Evolutionary conservation across 2,888 invertebrate genomes (phyloP).

Genomic region (Trimorus sp.): DNA sequence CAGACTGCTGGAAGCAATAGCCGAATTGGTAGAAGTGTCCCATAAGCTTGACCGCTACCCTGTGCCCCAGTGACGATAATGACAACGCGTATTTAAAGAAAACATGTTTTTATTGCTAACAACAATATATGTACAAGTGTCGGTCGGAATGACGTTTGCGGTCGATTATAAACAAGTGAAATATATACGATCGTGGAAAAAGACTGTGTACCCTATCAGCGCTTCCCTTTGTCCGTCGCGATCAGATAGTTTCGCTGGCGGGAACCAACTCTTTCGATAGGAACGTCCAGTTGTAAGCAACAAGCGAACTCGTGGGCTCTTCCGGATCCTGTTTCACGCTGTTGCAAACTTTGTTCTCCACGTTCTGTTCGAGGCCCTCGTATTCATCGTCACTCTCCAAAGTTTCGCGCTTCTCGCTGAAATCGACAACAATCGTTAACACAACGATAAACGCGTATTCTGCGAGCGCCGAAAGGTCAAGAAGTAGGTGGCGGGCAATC

Average conservation of each 20-base stretch:
- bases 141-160: too few relatives aligned
- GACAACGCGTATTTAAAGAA: neutral
- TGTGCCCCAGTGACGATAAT: conserved; percentile 14
- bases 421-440: conserved; percentile 27
- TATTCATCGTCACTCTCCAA: conserved; percentile 45
- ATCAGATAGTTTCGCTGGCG: conserved; percentile 64
- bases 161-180: too few relatives aligned
- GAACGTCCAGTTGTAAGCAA: conserved; percentile 75
- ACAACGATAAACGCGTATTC: conserved; percentile 10
- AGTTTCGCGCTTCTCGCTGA: conserved; percentile 32
- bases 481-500: neutral
- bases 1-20: conserved; percentile 71
- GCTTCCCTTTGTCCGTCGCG: too few relatives aligned
- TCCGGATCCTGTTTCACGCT: conserved; percentile 51
- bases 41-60: conserved; percentile 59
- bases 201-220: too few relatives aligned
- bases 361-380: conserved; percentile 14
- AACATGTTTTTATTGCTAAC: too few relatives aligned
- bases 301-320: conserved; percentile 68
- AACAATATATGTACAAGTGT: too few relatives aligned
- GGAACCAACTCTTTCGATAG: conserved; percentile 73
- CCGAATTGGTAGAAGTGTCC: conserved; percentile 67
- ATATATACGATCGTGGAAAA: too few relatives aligned
- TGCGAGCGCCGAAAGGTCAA: neutral
- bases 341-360: conserved; percentile 20